Evolutionary conservation across 2,113 vertebrate genomes (phyloP).

Genomic region (Amia ocellicauda): DNA sequence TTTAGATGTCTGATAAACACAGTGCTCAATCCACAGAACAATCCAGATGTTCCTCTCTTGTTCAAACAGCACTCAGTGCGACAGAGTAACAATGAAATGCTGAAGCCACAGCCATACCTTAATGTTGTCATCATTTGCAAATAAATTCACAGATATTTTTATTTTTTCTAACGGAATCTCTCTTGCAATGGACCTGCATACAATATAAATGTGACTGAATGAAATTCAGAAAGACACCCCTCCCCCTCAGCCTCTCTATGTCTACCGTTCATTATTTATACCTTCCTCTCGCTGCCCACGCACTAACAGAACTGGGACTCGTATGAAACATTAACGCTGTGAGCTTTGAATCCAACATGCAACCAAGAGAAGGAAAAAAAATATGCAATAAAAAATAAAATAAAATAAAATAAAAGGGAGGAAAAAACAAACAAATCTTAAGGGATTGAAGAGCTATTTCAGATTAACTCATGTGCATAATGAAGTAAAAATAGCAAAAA

Average conservation of each 20-base stretch:
- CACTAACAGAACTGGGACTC: conserved; percentile 30
- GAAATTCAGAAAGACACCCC: conserved; percentile 4
- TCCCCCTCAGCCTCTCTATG: background rate
- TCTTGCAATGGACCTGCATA: too few relatives aligned
- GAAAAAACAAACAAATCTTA: too few relatives aligned
- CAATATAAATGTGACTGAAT: background rate
- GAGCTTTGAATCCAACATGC: conserved; percentile 13
- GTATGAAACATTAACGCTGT: conserved; percentile 55
- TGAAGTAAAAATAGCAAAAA: background rate
- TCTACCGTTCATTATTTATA: conserved; percentile 7
- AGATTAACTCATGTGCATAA: background rate
- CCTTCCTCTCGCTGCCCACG: background rate
- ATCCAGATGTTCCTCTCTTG: too few relatives aligned
- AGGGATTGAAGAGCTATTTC: background rate
- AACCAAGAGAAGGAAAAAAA: background rate
- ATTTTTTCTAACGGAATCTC: too few relatives aligned
- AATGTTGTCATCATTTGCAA: too few relatives aligned
- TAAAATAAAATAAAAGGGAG: background rate
- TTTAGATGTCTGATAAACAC: too few relatives aligned
- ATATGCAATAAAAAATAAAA: background rate
- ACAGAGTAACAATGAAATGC: too few relatives aligned
- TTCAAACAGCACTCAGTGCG: too few relatives aligned
- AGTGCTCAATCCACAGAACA: too few relatives aligned
- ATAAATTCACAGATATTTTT: too few relatives aligned
- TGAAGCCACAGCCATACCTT: too few relatives aligned